Evolutionary conservation across 2,113 vertebrate genomes (phyloP), one percentile per base, ranked within the genome.

Genomic region (Oncorhynchus gorbuscha): DNA sequence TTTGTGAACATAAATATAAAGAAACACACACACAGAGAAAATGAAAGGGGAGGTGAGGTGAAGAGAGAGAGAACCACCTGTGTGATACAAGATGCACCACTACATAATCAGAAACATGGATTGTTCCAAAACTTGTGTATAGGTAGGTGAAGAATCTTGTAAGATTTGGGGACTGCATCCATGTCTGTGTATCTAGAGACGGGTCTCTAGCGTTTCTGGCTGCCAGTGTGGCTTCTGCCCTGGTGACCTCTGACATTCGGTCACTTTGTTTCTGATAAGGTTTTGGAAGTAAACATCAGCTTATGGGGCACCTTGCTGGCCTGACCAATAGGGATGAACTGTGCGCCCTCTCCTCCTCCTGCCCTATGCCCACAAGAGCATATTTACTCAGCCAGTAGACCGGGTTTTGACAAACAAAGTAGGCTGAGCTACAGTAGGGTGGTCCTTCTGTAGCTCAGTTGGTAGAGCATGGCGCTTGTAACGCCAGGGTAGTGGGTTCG

Each of bases 231-330:
- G 20, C n/a, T 62, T 62, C 5, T 22, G 20, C n/a, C 9, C 59
- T 62, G 59, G 59, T 62, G 59, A 22, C 20, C n/a, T 39, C 28
- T 26, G 12, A 67, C 62, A 30, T 14, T 26, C 24, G 14, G 65
- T 16, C 48, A 9, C 20, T 26, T 49, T 67, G 59, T 66, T 65
- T 20, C 32, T n/a, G 65, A 70, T 74, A 70, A 73, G 64, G 69
- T 76, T 69, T 13, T 22, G 4, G 62, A 77, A 49, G 39, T 76
- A 49, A 73, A 73, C 65, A 71, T 26, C 8, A 30, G 55, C 16
- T 26, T 62, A 59, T 24, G 20, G 55, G 55, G 26, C 18, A 51
- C 65, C 16, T 30, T 14, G 24, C 32, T 65, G 18, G 35, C 49
- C 24, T 65, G 72, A 48, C 62, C 67, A 24, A 69, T 69, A 68